Conservation (phyloP, 2,797 vertebrate species). For the Aphelocoma californica region DNA sequence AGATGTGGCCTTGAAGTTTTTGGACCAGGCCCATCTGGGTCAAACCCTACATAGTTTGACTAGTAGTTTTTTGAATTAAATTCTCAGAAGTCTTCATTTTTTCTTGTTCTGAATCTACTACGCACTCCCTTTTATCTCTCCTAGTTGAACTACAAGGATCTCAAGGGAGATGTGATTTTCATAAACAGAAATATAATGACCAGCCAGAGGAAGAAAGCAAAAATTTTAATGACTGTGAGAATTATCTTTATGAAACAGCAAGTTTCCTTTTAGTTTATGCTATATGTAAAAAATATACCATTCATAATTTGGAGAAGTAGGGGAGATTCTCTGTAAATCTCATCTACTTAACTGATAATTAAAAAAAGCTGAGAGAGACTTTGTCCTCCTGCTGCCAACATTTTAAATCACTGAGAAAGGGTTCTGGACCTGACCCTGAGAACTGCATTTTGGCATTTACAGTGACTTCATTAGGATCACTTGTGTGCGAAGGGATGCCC, state of each 20-base stretch:
- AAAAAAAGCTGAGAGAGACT: background rate
- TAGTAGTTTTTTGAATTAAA: conserved; percentile 45
- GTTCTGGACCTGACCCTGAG: background rate
- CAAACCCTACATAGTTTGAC: conserved; percentile 34
- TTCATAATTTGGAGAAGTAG: background rate
- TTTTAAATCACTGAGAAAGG: background rate
- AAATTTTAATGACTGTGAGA: conserved; percentile 61
- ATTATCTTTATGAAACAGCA: conserved; percentile 9
- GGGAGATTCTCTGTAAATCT: background rate
- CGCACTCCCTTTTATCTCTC: conserved; percentile 72
- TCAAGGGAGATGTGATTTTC: conserved; percentile 72
- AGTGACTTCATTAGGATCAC: background rate
- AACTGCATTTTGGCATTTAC: background rate
- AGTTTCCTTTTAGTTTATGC: background rate
- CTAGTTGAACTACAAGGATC: conserved; percentile 64
- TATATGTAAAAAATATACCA: background rate
- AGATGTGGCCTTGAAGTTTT: conserved; percentile 56
- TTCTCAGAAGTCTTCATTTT: conserved; percentile 55
- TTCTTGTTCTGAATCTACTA: conserved; percentile 58
- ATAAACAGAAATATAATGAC: conserved; percentile 73
- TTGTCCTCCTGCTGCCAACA: background rate
- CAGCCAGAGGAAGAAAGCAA: conserved; percentile 66
- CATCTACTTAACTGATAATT: background rate
- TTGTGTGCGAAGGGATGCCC: background rate
- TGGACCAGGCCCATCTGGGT: conserved; percentile 48